Percentiles rank a stretch among this genome's conserved stretches.
These are phyloP conservation scores for Spodoptera littoralis DNA, from an alignment of 2,888 invertebrate species.

Conservation along the genomic window DNA sequence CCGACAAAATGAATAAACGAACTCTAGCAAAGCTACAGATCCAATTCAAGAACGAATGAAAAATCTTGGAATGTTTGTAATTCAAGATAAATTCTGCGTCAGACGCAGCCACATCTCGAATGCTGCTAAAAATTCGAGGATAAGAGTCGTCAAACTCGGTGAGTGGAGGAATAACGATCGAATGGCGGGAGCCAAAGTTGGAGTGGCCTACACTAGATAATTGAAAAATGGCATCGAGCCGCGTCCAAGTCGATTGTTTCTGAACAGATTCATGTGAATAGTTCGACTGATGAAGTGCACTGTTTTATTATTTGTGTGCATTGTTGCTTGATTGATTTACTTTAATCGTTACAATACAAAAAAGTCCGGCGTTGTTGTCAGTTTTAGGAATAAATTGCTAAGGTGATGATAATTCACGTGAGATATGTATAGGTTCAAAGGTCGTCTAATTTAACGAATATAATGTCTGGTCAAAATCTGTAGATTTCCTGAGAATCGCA, in stretches of 20 bases:
- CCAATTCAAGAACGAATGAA: neutral
- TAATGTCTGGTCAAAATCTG: no score
- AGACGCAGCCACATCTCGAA: slow-evolving; percentile 18
- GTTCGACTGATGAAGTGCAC: slow-evolving; percentile 12
- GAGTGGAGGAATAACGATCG: slow-evolving; percentile 49
- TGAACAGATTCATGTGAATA: slow-evolving; percentile 11
- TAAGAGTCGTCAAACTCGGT: slow-evolving; percentile 40
- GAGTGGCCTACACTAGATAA: slow-evolving; percentile 36
- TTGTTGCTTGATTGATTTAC: no score
- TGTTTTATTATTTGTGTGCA: no score
- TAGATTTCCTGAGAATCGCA: no score
- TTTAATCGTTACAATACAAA: no score
- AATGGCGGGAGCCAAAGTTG: slow-evolving; percentile 28
- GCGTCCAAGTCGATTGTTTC: slow-evolving; percentile 29
- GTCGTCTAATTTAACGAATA: no score
- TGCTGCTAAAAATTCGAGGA: slow-evolving; percentile 40
- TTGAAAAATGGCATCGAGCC: slow-evolving; percentile 43
- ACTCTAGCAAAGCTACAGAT: no score
- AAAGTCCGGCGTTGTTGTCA: no score
- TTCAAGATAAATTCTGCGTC: slow-evolving; percentile 18
- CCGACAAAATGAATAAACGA: no score
- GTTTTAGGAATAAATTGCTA: no score
- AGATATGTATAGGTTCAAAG: no score
- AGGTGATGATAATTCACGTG: no score
- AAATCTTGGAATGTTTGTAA: slow-evolving; percentile 5